Base-by-base conservation (phyloP, 2,113 vertebrate species). In the Ochotona curzoniae region DNA sequence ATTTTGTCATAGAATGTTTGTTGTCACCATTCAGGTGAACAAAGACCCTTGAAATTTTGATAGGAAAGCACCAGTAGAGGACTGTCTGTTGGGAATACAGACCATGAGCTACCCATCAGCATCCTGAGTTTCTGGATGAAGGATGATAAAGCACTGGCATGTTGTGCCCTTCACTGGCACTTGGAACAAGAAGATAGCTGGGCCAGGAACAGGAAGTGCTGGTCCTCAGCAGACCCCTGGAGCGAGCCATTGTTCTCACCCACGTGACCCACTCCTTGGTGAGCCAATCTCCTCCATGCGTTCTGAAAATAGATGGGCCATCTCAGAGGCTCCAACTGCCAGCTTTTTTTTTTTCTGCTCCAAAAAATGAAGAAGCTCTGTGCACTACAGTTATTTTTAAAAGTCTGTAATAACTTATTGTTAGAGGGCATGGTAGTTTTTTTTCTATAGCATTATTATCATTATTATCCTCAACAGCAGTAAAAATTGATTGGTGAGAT, bases 401-500 rank as follows among this genome's bases (percentile, higher is more conserved):
- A 95, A 97, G 96, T 94, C 93, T 89, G 79, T 97, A 98, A 97
- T 97, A 97, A 95, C 97, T 98, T 97, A 98, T 90, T 96, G 97
- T 98, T 98, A 97, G 97, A 97, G 97, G 97, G 98, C 97, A 94
- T 97, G 95, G 97, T 91, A 90, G 97, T 96, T 76, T 97, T 96
- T 96, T 96, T 97, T 90, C 96, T 97, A 85, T 96, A 95, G 92
- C 47, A 95, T 96, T 98, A 97, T 97, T 97, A 97, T 97, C 97
- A 97, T 97, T 97, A 98, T 98, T 98, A 98, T 97, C 97, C 97
- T 98, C 97, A 93, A 91, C 70, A 89, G 96, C 97, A 89, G 64
- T 98, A 98, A 98, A 98, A 98, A 98, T 97, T 97, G 97, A 98
- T 98, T 97, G 96, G 94, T 96, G 96, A 87, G 95, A 97, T 96